Evolutionary conservation across 2,797 vertebrate species (phyloP), one percentile per base, ranked within the genome.

Genomic region (Rhodeus uyekii): DNA sequence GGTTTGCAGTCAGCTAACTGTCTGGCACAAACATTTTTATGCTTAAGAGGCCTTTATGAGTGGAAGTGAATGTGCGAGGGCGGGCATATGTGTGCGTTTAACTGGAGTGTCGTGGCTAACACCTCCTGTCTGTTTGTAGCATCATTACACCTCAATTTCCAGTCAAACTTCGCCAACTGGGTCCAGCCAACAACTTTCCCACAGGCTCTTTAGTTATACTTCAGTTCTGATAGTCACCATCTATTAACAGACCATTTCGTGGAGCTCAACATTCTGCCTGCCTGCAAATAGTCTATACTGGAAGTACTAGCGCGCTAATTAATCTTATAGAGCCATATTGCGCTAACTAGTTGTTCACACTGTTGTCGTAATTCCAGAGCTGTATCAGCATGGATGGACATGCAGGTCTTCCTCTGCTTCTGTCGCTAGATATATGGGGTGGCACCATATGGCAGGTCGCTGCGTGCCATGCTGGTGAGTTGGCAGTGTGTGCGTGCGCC

Each of bases 361-460:
- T 72, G 68, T 84, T 80, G 79, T 73, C 68, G 67, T 74, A 76
- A 85, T 80, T 64, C 76, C 78, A 75, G 38, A 50, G 78, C 81
- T 58, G 64, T 78, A 74, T 78, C 69, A 83, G 76, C 73, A 76
- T 86, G 73, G 86, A 88, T 87, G 89, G 89, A 76, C 68, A 77
- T 83, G 80, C 87, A 83, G 90, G 89, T 87, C 89, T 89, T 91
- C 91, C 89, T 77, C 65, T 71, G 88, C 81, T 83, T 80, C 92
- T 87, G 91, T 89, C 90, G 89, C 90, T 69, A 91, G 91, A 93
- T 88, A 90, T 94, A 92, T 92, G 92, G 86, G 90, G 89, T 89
- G 92, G 93, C 91, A 93, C 95, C 95, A 95, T 96, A 95, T 95
- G 95, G 94, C 94, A 92, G 90, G 91, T 93, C 86, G 91, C 93